Percentiles rank a stretch among this genome's conserved stretches.
These are phyloP conservation scores for Ganaspis sp. DNA, from an alignment of 1,140 invertebrate species.

Conservation along the genomic window DNA sequence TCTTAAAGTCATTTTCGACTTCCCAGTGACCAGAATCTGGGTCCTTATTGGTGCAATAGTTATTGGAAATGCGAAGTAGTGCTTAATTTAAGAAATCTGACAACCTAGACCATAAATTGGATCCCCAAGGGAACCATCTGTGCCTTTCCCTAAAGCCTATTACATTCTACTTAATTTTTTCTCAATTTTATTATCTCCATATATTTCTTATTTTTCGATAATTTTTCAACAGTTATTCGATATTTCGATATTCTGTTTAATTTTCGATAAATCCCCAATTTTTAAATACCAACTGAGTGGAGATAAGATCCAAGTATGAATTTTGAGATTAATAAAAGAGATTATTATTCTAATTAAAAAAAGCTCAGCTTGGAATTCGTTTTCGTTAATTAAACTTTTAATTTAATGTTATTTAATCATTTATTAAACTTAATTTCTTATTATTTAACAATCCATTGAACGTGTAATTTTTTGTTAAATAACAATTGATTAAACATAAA, in stretches of 20 bases:
- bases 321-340: conserved; percentile 3
- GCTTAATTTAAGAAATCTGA: background rate
- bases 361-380: background rate
- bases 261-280: no score
- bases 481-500: no score
- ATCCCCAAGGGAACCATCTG: conserved; percentile 21
- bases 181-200: background rate
- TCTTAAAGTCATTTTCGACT: background rate
- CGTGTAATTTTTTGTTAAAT: no score
- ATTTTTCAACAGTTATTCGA: no score
- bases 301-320: background rate
- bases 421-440: no score
- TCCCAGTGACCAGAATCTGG: background rate
- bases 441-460: no score
- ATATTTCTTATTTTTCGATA: no score
- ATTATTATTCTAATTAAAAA: background rate
- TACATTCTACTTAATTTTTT: background rate
- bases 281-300: no score
- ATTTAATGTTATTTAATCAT: no score
- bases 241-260: no score
- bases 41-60: conserved; percentile 1
- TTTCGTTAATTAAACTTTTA: no score
- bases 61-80: background rate
- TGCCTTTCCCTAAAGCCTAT: conserved; percentile 18
- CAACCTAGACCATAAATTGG: conserved; percentile 4